Evolutionary conservation across 1,140 invertebrate genomes (phyloP), one percentile per base, ranked within the genome.

Genomic region (Odontomachus brunneus): DNA sequence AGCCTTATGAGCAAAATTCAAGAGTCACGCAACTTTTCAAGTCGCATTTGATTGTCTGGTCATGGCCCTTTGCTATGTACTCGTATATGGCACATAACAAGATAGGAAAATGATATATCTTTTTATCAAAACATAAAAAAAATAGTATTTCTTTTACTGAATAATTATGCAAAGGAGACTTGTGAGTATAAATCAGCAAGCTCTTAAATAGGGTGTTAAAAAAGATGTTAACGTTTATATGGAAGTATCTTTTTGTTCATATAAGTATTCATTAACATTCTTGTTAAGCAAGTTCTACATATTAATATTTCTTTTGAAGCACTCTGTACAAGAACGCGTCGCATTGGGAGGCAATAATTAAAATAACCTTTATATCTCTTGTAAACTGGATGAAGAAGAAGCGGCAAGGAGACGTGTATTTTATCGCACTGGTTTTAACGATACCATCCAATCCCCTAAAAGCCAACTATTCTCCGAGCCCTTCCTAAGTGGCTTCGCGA

Each of bases 401-500:
- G 14, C 26, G 71, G n/a, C 0, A 44, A 72, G 22, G 7, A 19
- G 22, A 63, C 7, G n/a, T 15, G 17, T 74, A 66, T 26, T 53
- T 51, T 26, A 19, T 59, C 65, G 44, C 53, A 73, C 57, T 51
- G 33, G n/a, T 76, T 57, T 80, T 75, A 74, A 83, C 44, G 62
- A 74, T 19, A 33, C 19, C 24, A 51, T 67, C 51, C 14, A 57
- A 63, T 82, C 62, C 57, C 63, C 19, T 53, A 12, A 69, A 78
- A 85, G 49, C 69, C 65, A 0, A 33, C 67, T 24, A 14, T 72
- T 66, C 55, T 22, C 62, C 63, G 3, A 15, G 72, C 65, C 22
- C 3, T 33, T 84, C 19, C 26, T 57, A 65, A 82, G 60, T 76
- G 85, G 84, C 57, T 83, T 74, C 51, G 83, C 87, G 83, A 90